Conservation (phyloP, 2,888 invertebrate genomes). For the Unio pictorum region DNA sequence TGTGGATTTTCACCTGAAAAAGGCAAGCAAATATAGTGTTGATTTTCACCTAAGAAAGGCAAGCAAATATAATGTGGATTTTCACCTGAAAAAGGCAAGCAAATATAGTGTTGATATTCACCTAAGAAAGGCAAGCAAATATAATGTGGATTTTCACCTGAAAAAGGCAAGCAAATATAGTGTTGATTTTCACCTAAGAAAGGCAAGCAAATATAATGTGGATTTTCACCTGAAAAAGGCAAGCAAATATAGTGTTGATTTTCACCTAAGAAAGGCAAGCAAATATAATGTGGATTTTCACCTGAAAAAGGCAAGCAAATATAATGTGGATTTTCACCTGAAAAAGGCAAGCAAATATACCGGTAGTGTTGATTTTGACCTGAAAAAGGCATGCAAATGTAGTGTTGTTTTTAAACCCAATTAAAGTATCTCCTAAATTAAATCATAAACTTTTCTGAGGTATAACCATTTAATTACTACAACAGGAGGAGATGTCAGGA, state of each 20-base stretch:
- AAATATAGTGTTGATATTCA: conserved; percentile 75
- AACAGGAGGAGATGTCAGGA: too few relatives aligned
- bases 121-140: conserved; percentile 75
- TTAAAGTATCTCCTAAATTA: too few relatives aligned
- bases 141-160: conserved; percentile 79
- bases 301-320: conserved; percentile 75
- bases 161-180: conserved; percentile 34
- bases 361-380: conserved; percentile 72
- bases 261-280: too few relatives aligned
- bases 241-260: too few relatives aligned
- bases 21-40: too few relatives aligned
- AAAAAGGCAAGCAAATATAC: conserved; percentile 34
- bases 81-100: too few relatives aligned
- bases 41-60: too few relatives aligned
- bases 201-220: not conserved
- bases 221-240: too few relatives aligned
- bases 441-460: too few relatives aligned
- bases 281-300: conserved; percentile 73
- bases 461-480: too few relatives aligned
- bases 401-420: not conserved
- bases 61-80: too few relatives aligned
- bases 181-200: conserved; percentile 75
- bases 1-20: too few relatives aligned
- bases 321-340: conserved; percentile 79
- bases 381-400: conserved; percentile 70